phyloP scores from a whole-genome alignment of 1,140 invertebrate genomes.

The Drosophila kanapiae region DNA sequence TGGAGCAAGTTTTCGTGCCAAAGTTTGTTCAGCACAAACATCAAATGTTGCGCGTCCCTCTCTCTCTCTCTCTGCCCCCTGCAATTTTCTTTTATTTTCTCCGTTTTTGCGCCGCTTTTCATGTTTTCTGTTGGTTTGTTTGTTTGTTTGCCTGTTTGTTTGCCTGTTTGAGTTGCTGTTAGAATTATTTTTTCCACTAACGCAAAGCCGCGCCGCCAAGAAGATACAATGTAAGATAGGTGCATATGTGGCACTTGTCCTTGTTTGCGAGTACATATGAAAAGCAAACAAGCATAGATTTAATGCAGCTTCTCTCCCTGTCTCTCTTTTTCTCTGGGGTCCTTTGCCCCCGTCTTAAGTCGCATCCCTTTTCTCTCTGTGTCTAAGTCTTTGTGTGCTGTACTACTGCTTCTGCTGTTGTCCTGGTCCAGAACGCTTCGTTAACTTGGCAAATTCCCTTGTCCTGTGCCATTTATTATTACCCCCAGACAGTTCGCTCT shows the following conservation, averaged over 20 bases:
- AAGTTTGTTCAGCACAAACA: conserved; percentile 79
- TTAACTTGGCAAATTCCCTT: conserved; percentile 54
- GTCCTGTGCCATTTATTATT: conserved; percentile 50
- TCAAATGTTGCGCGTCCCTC: conserved; percentile 67
- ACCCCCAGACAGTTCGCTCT: conserved; percentile 39
- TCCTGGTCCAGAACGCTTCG: conserved; percentile 42
- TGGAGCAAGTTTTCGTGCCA: conserved; percentile 75
- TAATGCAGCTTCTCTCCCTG: conserved; percentile 58
- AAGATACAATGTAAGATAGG: conserved; percentile 40
- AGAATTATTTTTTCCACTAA: conserved; percentile 82
- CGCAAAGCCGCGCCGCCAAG: conserved; percentile 71
- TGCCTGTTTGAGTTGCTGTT: conserved; percentile 82
- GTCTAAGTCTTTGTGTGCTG: conserved; percentile 10
- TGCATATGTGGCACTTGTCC: conserved; percentile 68
- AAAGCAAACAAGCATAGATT: conserved; percentile 81
- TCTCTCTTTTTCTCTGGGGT: conserved; percentile 8
- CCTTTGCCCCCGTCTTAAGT: conserved; percentile 29
- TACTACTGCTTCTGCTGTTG: conserved; percentile 11
- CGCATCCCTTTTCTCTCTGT: conserved; percentile 28
- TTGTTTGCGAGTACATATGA: conserved; percentile 81
- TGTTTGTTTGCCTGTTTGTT: conserved; percentile 68
- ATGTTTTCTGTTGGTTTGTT: conserved; percentile 75
- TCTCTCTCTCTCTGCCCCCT: conserved; percentile 8
- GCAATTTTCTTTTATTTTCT: conserved; percentile 34
- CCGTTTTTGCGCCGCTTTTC: conserved; percentile 75